Base-by-base conservation (phyloP, 2,797 vertebrate species). In the Orientallactaga sibirica region DNA sequence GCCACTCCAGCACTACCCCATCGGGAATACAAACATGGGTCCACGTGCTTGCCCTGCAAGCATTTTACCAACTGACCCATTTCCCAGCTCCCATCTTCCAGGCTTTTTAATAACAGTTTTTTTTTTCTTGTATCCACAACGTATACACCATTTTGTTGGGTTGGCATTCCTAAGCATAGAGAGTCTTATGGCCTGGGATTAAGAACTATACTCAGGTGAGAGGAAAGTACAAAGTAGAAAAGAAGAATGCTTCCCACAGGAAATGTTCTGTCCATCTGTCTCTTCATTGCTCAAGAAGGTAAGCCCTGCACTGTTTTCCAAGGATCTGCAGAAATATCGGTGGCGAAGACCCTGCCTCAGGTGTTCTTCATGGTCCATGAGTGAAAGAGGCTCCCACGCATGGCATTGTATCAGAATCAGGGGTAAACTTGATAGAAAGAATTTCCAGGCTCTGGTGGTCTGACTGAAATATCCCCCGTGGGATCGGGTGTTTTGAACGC, bases 121-220 rank as follows among this genome's bases (percentile, higher is more conserved):
- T 70, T 85, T 48, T 5, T 48, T 48, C 70, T 76, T 66, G 16
- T 20, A 41, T 77, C 25, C 22, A 7, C 37, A 93, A 55, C 68
- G 71, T n/a, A 14, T 18, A 52, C 22, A 8, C 62, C 37, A 43
- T 55, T 80, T 85, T 33, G 61, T 48, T 61, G 9, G 80, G 27
- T 62, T 91, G 86, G 29, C 55, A 41, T 95, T 88, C 10, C 18
- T 92, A 37, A 85, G 22, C 16, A 4, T 78, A 70, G 71, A 70
- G 88, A 78, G 33, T 78, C 70, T 27, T 22, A 16, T 16, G 25
- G 48, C 15, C 16, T 16, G 27, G 55, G 19, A 16, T 78, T 62
- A 62, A 58, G 43, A 66, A 58, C 33, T 5, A 0, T 15, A 48
- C 68, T 91, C 25, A 41, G 41, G 58, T 41, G 77, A 86, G 61